Evolutionary conservation across 2,888 invertebrate genomes (phyloP), one percentile per base, ranked within the genome.

Genomic region (Phengaris alcon): DNA sequence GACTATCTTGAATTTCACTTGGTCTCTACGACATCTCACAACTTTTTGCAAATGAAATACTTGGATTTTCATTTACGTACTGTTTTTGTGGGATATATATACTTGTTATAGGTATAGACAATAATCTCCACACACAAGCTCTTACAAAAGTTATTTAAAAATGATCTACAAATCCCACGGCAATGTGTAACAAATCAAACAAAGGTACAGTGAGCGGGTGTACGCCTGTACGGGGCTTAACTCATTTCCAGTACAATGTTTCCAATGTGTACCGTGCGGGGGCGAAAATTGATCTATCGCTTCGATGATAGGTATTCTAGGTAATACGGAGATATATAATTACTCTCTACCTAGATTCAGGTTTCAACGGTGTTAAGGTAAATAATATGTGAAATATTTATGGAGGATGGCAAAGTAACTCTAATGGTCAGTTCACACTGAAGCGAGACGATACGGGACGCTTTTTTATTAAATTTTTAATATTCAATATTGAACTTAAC

Each of bases 221-320:
- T 90, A 90, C 88, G 86, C 22, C 22, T 22, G 22, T 22, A 22
- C 22, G 84, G 89, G 90, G 3, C 87, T 92, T 91, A 91, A 91
- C 91, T 92, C 90, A 90, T 92, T 91, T 91, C 89, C 88, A 85
- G 86, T 84, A 86, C 86, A 85, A 82, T 75, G 69, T 75, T 87
- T 86, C 87, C 90, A 90, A 91, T 90, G 90, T 89, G 87, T 88
- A 88, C 84, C 81, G 79, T 84, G 87, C 87, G 84, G 82, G 87
- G 86, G 87, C 85, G 82, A 83, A 85, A 86, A 88, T 87, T 84
- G 86, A 88, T 87, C 86, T 79, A 76, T 77, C 81, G 82, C 83
- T 82, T 81, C 82, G 84, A 84, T 85, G 82, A 84, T 83, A 77
- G 82, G 83, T 84, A 88, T 86, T 86, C 85, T 84, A 64, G 35